Percentiles rank a stretch among this genome's conserved stretches.
Evolutionary conservation across 2,888 invertebrate genomes (phyloP).

Genomic region (Acanthacorydalis orientalis): DNA sequence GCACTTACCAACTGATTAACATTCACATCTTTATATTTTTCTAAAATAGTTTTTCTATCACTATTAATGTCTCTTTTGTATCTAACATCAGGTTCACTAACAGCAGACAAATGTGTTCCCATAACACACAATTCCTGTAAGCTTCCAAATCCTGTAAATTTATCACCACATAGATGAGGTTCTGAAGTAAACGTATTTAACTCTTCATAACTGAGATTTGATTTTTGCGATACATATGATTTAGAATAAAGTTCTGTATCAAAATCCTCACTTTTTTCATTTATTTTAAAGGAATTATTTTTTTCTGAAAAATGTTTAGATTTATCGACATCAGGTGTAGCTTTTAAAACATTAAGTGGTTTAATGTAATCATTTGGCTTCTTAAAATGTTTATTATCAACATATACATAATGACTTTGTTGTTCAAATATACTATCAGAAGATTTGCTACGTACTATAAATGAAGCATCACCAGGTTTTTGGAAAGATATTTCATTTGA

Average conservation of each 20-base stretch:
- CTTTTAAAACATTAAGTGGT: slow-evolving; percentile 15
- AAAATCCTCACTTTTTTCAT: too few relatives aligned
- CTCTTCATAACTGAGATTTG: slow-evolving; percentile 23
- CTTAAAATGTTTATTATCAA: slow-evolving; percentile 15
- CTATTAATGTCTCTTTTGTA: background rate
- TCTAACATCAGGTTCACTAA: slow-evolving; percentile 50
- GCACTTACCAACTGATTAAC: too few relatives aligned
- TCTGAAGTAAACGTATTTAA: slow-evolving; percentile 18
- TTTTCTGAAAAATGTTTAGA: slow-evolving; percentile 16
- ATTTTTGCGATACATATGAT: slow-evolving; percentile 36
- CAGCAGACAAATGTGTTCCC: slow-evolving; percentile 21
- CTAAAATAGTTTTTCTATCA: too few relatives aligned
- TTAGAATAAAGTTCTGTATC: slow-evolving; percentile 29
- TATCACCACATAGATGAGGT: slow-evolving; percentile 11
- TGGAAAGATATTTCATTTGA: too few relatives aligned
- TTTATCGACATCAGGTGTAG: slow-evolving; percentile 18
- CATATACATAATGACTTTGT: slow-evolving; percentile 11
- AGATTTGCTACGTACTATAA: slow-evolving; percentile 1
- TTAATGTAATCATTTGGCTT: slow-evolving; percentile 13
- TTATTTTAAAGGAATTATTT: slow-evolving; percentile 9
- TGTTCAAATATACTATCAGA: slow-evolving; percentile 1
- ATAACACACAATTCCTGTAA: slow-evolving; percentile 41
- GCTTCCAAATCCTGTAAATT: slow-evolving; percentile 37
- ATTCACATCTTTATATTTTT: too few relatives aligned
- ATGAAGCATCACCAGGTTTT: background rate